Percentiles rank a stretch among this genome's conserved stretches.
phyloP scores from a whole-genome alignment of 2,888 invertebrate genomes.

The Acrobasis repandana region DNA sequence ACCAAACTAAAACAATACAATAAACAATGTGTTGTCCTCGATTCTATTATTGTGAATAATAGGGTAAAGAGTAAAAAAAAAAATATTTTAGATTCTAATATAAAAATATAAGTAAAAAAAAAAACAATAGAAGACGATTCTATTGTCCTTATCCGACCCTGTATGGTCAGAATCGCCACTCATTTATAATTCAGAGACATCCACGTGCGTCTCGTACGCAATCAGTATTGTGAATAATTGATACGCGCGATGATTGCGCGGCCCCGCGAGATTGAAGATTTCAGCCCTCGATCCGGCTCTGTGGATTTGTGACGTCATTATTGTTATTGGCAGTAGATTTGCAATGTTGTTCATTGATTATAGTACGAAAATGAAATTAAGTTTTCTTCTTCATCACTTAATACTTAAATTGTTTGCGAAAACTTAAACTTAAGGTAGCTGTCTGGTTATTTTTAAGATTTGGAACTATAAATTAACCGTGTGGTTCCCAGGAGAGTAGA shows the following conservation, averaged over 20 bases:
- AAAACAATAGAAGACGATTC: not conserved
- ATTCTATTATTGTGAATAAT: too few relatives aligned
- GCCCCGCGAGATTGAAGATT: conserved; percentile 77
- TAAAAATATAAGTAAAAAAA: not conserved
- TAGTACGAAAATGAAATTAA: too few relatives aligned
- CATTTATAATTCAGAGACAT: conserved; percentile 74
- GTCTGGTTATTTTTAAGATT: too few relatives aligned
- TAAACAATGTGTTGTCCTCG: too few relatives aligned
- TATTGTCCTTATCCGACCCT: conserved; percentile 45
- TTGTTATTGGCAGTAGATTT: conserved; percentile 22
- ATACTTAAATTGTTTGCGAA: too few relatives aligned
- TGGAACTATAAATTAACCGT: too few relatives aligned
- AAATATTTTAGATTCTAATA: not conserved
- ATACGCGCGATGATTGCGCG: conserved; percentile 73
- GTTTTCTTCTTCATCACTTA: too few relatives aligned
- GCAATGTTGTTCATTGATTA: not conserved
- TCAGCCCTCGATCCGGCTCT: conserved; percentile 51
- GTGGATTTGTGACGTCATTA: conserved; percentile 60
- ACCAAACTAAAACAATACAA: too few relatives aligned
- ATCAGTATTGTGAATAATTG: conserved; percentile 82
- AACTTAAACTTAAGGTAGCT: too few relatives aligned
- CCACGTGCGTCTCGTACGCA: conserved; percentile 80
- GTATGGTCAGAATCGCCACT: conserved; percentile 58
- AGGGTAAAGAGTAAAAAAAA: not conserved
- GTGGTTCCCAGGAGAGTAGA: too few relatives aligned